These are phyloP conservation scores for Aythya baeri DNA, from an alignment of 2,113 vertebrate species.

Conservation along the genomic window DNA sequence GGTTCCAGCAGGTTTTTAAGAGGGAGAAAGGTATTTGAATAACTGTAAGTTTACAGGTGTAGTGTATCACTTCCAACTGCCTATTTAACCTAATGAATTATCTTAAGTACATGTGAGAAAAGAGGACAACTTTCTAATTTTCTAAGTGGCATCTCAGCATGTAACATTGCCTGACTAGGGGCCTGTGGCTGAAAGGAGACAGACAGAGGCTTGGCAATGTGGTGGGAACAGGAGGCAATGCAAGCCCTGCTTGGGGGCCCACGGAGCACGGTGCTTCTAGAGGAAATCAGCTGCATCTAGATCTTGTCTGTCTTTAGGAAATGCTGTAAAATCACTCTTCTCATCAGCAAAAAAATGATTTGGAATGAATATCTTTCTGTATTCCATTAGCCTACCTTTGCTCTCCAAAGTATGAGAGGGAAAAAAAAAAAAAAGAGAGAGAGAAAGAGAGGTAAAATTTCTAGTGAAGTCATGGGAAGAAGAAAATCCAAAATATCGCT, in stretches of 20 bases:
- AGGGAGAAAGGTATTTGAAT: neutral
- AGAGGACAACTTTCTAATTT: neutral
- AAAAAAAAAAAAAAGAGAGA: neutral
- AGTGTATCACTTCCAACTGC: neutral
- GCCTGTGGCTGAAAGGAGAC: neutral
- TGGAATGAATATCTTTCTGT: rapidly evolving
- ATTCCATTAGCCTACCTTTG: neutral
- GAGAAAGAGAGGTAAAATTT: neutral
- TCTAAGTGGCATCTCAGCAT: neutral
- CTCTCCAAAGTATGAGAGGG: neutral
- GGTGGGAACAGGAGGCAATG: neutral
- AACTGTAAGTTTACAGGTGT: neutral
- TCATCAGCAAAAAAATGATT: neutral
- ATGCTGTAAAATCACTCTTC: neutral
- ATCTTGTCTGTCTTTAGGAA: neutral
- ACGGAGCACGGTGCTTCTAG: rapidly evolving
- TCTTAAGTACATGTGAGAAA: rapidly evolving
- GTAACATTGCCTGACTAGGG: rapidly evolving
- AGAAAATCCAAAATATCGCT: neutral
- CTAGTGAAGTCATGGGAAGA: neutral
- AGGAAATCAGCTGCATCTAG: neutral
- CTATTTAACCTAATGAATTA: neutral
- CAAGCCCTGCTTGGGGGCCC: rapidly evolving
- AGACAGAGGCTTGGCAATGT: neutral
- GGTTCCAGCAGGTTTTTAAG: neutral